Evolutionary conservation across 2,888 invertebrate species (phyloP).

Genomic region (Criorhina ranunculi): DNA sequence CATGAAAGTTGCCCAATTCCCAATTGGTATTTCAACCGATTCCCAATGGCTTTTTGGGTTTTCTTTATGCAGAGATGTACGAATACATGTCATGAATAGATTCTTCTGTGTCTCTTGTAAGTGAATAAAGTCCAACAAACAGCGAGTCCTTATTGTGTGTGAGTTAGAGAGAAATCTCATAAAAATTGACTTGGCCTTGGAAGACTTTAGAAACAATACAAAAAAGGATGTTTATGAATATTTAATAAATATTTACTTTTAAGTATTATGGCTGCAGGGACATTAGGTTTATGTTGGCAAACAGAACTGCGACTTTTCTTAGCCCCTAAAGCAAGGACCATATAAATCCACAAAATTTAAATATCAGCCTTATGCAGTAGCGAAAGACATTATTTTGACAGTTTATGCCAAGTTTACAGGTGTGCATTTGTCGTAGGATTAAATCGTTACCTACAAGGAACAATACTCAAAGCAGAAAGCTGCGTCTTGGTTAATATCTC

Average conservation of each 20-base stretch:
- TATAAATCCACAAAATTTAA: no score
- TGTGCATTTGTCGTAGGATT: no score
- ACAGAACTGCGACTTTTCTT: no score
- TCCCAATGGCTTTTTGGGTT: conserved; percentile 12
- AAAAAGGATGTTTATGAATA: conserved; percentile 23
- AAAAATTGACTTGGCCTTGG: background rate
- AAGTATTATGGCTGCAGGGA: background rate
- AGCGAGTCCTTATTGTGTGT: conserved; percentile 1
- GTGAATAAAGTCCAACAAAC: conserved; percentile 6
- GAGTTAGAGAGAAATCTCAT: background rate
- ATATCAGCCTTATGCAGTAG: no score
- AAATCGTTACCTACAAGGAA: no score
- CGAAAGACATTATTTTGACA: no score
- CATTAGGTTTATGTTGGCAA: background rate
- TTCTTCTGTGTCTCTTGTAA: conserved; percentile 6
- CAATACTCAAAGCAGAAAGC: no score
- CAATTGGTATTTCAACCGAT: conserved; percentile 26
- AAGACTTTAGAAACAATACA: background rate
- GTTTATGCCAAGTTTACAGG: no score
- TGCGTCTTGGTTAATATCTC: no score
- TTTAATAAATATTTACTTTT: conserved; percentile 2
- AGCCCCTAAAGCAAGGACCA: no score
- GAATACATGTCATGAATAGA: background rate
- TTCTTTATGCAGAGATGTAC: background rate
- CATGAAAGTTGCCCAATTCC: conserved; percentile 43